A percentile compares a stretch with the other conserved stretches of the same genome.
phyloP scores from a whole-genome alignment of 2,113 vertebrate genomes.

The Piprites chloris region DNA sequence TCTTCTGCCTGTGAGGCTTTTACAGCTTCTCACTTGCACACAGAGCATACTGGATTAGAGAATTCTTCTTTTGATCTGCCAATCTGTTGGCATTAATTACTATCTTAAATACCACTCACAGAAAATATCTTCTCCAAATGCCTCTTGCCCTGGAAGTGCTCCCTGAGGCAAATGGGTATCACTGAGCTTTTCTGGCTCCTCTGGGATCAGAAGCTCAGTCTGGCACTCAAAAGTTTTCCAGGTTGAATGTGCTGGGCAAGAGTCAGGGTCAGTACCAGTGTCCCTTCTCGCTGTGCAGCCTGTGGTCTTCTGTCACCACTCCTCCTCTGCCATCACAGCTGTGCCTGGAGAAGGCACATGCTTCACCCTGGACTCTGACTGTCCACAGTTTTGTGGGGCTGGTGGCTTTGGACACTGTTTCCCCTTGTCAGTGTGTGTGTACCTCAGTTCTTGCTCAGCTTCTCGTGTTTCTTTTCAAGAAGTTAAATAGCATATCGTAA shows the following conservation, averaged over 20 bases:
- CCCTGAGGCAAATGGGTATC: neutral
- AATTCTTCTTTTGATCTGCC: neutral
- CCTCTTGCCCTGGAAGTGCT: neutral
- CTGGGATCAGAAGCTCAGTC: neutral
- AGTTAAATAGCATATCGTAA: neutral
- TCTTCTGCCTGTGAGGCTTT: neutral
- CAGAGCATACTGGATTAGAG: neutral
- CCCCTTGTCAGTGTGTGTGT: neutral
- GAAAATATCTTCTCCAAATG: neutral
- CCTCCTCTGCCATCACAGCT: neutral
- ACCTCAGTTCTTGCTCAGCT: neutral
- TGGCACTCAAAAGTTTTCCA: neutral
- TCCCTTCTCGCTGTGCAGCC: neutral
- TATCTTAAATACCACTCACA: neutral
- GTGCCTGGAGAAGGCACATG: fast-evolving
- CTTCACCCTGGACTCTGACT: neutral
- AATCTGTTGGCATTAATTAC: neutral
- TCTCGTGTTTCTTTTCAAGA: neutral
- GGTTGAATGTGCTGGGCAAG: neutral
- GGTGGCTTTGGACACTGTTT: neutral
- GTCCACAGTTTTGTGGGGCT: neutral
- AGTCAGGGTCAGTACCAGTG: fast-evolving
- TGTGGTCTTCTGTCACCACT: neutral
- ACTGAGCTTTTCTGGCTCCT: neutral
- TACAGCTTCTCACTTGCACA: neutral